phyloP scores from a whole-genome alignment of 2,888 invertebrate species.

The Allacma fusca region DNA sequence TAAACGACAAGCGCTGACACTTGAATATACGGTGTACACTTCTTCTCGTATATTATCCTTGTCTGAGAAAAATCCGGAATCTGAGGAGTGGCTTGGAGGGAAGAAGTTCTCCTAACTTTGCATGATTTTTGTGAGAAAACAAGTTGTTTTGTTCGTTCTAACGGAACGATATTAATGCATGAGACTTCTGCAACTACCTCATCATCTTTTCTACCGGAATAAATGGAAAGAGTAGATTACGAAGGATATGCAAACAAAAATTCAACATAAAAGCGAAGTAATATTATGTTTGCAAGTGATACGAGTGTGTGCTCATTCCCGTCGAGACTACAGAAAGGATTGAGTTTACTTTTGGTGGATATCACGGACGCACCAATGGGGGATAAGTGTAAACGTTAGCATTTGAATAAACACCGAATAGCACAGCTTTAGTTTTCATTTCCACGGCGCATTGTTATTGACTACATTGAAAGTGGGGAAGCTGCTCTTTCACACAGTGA shows the following conservation, averaged over 20 bases:
- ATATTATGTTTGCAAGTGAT: constrained; percentile 16
- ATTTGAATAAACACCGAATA: constrained; percentile 1
- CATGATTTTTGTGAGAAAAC: background rate
- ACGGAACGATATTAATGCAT: background rate
- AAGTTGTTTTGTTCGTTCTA: background rate
- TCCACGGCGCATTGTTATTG: background rate
- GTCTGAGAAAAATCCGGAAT: too few species aligned
- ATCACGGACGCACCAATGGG: background rate
- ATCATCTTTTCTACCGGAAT: constrained; percentile 1
- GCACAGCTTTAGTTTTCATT: background rate
- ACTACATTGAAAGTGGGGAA: background rate
- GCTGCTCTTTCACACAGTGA: background rate
- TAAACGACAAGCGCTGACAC: too few species aligned
- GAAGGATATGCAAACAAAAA: background rate
- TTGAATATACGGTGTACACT: too few species aligned
- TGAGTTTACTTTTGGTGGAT: background rate
- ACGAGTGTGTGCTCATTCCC: constrained; percentile 8
- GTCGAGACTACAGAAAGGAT: constrained; percentile 4
- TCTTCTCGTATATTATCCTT: too few species aligned
- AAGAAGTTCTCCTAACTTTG: background rate
- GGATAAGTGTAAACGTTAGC: background rate
- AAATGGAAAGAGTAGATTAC: constrained; percentile 1
- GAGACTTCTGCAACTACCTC: background rate
- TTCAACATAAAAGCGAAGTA: background rate
- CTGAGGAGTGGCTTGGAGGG: too few species aligned